These are phyloP conservation scores for Ectemnius continuus DNA, from an alignment of 2,888 invertebrate genomes.

Conservation along the genomic window DNA sequence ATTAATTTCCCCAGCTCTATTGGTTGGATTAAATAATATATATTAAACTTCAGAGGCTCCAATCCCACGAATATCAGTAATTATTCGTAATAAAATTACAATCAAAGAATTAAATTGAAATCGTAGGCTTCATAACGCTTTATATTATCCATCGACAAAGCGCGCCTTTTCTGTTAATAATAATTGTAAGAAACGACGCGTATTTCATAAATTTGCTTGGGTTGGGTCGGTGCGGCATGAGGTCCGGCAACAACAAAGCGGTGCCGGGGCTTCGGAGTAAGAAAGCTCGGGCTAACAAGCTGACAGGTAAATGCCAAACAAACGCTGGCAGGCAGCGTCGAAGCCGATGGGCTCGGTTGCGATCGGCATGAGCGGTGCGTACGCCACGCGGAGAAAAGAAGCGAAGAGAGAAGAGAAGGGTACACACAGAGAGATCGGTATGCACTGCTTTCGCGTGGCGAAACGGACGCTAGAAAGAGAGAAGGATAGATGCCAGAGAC, in stretches of 20 bases:
- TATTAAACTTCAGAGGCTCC: too few species aligned
- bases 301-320: constrained; percentile 1
- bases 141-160: background rate
- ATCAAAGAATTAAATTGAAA: too few species aligned
- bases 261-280: too few species aligned
- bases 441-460: constrained; percentile 4
- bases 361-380: background rate
- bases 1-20: too few species aligned
- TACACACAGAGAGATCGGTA: background rate
- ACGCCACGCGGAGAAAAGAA: background rate
- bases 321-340: background rate
- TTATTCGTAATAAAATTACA: too few species aligned
- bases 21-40: too few species aligned
- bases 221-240: too few species aligned
- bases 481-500: background rate
- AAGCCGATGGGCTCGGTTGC: background rate
- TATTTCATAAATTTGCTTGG: background rate
- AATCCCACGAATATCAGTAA: too few species aligned
- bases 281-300: background rate
- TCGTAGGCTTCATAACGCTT: too few species aligned
- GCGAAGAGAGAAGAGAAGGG: background rate
- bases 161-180: background rate
- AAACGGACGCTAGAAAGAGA: background rate
- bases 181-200: background rate
- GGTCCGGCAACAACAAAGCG: too few species aligned